Evolutionary conservation across 2,888 invertebrate genomes (phyloP).

Genomic region (Heliconius ethilla): DNA sequence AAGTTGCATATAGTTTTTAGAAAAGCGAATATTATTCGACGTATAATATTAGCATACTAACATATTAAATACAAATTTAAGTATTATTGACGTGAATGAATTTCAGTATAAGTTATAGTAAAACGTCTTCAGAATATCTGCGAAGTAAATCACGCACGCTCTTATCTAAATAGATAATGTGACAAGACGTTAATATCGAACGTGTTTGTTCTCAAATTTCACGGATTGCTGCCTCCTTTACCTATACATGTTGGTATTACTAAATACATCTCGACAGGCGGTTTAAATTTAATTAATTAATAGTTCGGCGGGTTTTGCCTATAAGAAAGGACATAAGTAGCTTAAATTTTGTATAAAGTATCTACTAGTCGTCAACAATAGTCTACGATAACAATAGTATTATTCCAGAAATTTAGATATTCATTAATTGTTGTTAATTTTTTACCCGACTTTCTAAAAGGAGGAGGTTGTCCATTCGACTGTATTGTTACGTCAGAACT

Average conservation of each 20-base stretch:
- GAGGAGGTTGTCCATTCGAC: too few species aligned
- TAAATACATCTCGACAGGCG: constrained; percentile 8
- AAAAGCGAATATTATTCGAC: neutral
- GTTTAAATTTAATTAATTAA: constrained; percentile 11
- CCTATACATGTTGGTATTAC: constrained; percentile 10
- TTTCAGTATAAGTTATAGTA: neutral
- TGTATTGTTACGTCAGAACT: too few species aligned
- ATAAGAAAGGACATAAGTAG: too few species aligned
- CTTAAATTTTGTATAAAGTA: too few species aligned
- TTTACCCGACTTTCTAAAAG: too few species aligned
- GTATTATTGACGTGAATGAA: neutral
- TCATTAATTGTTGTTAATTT: too few species aligned
- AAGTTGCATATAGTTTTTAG: too few species aligned
- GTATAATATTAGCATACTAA: neutral
- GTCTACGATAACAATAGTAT: too few species aligned
- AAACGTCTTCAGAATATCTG: neutral
- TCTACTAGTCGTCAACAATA: too few species aligned
- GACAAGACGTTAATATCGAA: constrained; percentile 20
- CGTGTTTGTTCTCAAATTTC: constrained; percentile 32
- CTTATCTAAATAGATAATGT: constrained; percentile 20
- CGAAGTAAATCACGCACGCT: constrained; percentile 1
- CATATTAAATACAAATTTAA: neutral
- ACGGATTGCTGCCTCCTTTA: constrained; percentile 30
- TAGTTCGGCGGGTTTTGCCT: neutral
- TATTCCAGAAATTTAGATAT: too few species aligned